These are phyloP conservation scores for Procavia capensis DNA, from an alignment of 2,113 vertebrate species.

Conservation along the genomic window DNA sequence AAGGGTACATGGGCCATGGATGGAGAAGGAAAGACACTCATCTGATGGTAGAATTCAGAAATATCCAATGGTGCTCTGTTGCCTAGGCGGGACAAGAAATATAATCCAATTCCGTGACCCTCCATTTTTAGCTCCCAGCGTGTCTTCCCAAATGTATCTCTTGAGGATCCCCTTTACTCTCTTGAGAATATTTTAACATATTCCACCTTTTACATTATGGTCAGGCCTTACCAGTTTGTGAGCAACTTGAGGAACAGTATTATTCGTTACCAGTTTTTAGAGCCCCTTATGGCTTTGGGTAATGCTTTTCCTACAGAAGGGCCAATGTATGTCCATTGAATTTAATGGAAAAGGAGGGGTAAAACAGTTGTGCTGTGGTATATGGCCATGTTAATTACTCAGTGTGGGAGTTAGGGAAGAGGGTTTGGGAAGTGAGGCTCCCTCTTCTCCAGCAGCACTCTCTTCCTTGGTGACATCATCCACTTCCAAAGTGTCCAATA, in stretches of 20 bases:
- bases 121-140: neutral
- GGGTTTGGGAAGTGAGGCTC: neutral
- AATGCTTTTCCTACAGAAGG: conserved; percentile 18
- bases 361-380: neutral
- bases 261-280: neutral
- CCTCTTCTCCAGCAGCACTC: neutral
- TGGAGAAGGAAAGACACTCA: neutral
- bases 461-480: neutral
- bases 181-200: conserved; percentile 5
- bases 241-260: conserved; percentile 7
- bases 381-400: neutral
- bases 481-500: conserved; percentile 21
- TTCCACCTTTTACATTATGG: neutral
- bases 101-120: neutral
- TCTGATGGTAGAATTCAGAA: neutral
- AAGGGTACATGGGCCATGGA: neutral
- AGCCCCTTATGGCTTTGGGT: neutral
- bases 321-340: neutral
- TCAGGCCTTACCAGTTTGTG: neutral
- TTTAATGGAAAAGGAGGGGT: neutral
- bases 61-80: neutral
- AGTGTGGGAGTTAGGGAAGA: neutral
- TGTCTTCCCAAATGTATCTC: neutral
- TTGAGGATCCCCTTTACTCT: neutral
- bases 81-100: neutral